Percentiles rank a stretch among this genome's conserved stretches.
phyloP scores from a whole-genome alignment of 2,797 vertebrate species.

The Hybognathus amarus region DNA sequence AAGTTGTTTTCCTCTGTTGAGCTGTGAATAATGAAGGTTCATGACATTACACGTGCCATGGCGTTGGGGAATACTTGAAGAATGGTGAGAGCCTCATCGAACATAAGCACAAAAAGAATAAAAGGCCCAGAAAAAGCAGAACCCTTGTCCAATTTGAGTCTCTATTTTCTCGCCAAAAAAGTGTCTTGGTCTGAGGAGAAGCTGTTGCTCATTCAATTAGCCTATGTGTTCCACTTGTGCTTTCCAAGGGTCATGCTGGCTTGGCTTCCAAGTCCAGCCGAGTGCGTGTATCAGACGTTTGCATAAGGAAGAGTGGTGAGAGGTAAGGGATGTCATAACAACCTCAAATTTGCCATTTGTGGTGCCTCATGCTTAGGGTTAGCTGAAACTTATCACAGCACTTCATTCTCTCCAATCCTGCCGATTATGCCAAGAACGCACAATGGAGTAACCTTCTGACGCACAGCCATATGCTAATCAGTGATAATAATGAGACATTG shows the following conservation, averaged over 20 bases:
- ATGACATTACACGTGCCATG: conserved; percentile 73
- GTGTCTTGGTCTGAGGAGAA: conserved; percentile 70
- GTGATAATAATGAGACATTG: conserved; percentile 37
- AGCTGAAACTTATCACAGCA: not conserved
- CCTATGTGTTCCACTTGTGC: conserved; percentile 74
- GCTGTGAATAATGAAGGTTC: conserved; percentile 71
- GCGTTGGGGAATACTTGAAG: conserved; percentile 59
- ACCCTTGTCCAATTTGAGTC: conserved; percentile 61
- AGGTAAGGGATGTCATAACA: conserved; percentile 44
- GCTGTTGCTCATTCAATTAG: conserved; percentile 75
- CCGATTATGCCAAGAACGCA: conserved; percentile 3
- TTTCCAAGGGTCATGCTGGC: conserved; percentile 71
- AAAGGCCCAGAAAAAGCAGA: conserved; percentile 62
- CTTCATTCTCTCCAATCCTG: not conserved
- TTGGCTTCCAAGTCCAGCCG: conserved; percentile 68
- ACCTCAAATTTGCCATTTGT: not conserved
- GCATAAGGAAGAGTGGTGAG: conserved; percentile 32
- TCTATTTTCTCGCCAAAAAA: conserved; percentile 74
- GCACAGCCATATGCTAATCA: conserved; percentile 8
- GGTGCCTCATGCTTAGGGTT: not conserved
- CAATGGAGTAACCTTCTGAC: conserved; percentile 33
- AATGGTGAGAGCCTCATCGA: conserved; percentile 65
- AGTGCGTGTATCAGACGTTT: conserved; percentile 18
- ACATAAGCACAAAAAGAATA: conserved; percentile 65
- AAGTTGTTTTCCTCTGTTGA: conserved; percentile 51